Evolutionary conservation across 2,113 vertebrate species (phyloP).

Genomic region (Sminthopsis crassicaudata): DNA sequence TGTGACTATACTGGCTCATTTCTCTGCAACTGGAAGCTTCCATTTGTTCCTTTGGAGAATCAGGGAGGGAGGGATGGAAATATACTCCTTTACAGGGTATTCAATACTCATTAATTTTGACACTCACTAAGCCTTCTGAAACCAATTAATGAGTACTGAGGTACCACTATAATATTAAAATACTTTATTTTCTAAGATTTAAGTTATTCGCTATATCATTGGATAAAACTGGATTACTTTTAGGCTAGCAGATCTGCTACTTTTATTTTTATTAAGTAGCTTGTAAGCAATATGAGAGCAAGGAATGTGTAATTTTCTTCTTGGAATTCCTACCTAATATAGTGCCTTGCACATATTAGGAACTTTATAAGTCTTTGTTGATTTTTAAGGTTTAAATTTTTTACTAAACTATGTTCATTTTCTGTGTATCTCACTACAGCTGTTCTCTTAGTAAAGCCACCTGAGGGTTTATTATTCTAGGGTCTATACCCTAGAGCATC

Average conservation of each 20-base stretch:
- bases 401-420: not conserved
- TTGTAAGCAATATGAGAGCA: not conserved
- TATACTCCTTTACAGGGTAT: no score
- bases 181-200: not conserved
- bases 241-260: not conserved
- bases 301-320: not conserved
- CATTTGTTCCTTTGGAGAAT: no score
- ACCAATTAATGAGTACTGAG: no score
- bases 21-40: no score
- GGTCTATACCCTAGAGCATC: no score
- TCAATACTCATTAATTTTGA: no score
- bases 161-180: not conserved
- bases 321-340: not conserved
- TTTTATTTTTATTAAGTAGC: not conserved
- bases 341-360: not conserved
- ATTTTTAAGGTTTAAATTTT: not conserved
- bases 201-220: not conserved
- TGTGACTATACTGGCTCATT: no score
- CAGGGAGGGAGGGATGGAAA: no score
- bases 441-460: not conserved
- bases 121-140: no score
- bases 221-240: not conserved
- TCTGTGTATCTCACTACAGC: not conserved
- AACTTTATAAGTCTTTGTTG: not conserved
- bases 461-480: not conserved